Conservation (phyloP, 2,113 vertebrate genomes). For the Pantherophis guttatus region DNA sequence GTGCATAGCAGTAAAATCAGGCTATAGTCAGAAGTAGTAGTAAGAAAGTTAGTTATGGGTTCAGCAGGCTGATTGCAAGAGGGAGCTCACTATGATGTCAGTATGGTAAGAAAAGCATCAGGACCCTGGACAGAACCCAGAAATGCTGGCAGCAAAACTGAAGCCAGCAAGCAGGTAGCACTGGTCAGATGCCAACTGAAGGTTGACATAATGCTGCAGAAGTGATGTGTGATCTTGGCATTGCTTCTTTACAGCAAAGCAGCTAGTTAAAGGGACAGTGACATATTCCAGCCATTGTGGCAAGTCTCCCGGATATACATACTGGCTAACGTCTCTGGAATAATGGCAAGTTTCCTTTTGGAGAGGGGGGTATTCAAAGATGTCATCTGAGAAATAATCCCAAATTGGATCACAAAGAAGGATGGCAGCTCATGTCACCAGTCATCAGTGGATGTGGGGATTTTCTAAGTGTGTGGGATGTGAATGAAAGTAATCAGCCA, state of each 20-base stretch:
- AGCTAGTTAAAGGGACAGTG: background rate
- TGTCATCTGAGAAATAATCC: background rate
- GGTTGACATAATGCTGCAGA: background rate
- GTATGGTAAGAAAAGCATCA: background rate
- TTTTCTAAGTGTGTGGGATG: background rate
- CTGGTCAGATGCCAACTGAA: background rate
- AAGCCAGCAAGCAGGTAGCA: background rate
- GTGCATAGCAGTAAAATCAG: background rate
- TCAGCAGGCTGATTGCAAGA: background rate
- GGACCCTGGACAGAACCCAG: slow-evolving; percentile 17
- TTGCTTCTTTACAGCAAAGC: background rate
- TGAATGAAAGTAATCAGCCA: background rate
- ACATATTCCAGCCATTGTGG: background rate
- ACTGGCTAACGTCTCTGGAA: background rate
- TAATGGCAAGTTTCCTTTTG: background rate
- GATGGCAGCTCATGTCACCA: background rate
- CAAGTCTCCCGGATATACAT: background rate
- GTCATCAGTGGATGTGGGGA: background rate
- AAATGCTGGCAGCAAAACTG: background rate
- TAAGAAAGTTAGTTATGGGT: background rate
- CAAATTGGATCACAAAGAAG: background rate
- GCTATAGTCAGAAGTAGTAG: background rate
- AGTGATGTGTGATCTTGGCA: background rate
- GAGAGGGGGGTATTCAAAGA: background rate
- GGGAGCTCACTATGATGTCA: background rate